Evolutionary conservation across 2,113 vertebrate genomes (phyloP).

Genomic region (Meleagris gallopavo): DNA sequence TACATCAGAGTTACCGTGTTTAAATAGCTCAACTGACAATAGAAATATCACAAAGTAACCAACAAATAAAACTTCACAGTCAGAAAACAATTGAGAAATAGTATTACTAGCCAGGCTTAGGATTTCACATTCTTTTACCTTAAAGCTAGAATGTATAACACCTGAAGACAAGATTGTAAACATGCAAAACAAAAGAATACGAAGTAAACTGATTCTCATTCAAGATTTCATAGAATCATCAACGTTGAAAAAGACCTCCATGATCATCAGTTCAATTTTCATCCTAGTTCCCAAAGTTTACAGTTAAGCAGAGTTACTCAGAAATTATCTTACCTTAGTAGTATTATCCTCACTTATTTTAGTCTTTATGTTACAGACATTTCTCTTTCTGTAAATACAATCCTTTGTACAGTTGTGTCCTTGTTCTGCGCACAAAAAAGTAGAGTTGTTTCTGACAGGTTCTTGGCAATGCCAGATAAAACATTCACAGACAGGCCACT

Average conservation of each 20-base stretch:
- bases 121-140: not conserved
- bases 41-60: not conserved
- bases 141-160: not conserved
- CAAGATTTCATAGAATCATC: not conserved
- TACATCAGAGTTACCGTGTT: not conserved
- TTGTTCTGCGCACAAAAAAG: not conserved
- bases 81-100: not conserved
- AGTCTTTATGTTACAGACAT: not conserved
- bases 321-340: not conserved
- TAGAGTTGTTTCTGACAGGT: too few relatives aligned
- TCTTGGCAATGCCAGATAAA: too few relatives aligned
- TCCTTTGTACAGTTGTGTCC: not conserved
- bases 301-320: not conserved
- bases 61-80: not conserved
- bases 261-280: not conserved
- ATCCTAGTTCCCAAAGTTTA: not conserved
- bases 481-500: too few relatives aligned
- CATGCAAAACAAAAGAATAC: not conserved
- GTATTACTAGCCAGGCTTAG: not conserved
- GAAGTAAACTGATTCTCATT: not conserved
- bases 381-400: not conserved
- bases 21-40: not conserved
- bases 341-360: not conserved
- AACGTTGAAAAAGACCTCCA: too few relatives aligned
- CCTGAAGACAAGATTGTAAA: not conserved